phyloP scores from a whole-genome alignment of 2,888 invertebrate genomes.

The Heliconius cydno region DNA sequence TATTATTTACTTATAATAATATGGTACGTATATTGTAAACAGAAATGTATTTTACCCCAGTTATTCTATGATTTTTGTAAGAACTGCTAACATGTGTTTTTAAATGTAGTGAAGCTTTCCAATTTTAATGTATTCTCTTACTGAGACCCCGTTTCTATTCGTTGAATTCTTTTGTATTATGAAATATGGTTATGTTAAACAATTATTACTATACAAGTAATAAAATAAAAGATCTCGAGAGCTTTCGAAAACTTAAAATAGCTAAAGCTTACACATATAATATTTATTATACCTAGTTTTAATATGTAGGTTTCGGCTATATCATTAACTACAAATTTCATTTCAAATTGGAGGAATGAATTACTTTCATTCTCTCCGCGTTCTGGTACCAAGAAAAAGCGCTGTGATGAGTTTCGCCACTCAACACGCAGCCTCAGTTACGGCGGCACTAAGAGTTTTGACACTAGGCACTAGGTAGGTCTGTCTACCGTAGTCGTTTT shows the following conservation, averaged over 20 bases:
- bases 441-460: too few species aligned
- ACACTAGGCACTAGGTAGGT: too few species aligned
- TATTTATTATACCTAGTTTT: slow-evolving; percentile 47
- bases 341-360: too few species aligned
- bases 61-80: neutral
- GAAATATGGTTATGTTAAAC: slow-evolving; percentile 19
- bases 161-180: slow-evolving; percentile 14
- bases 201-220: slow-evolving; percentile 14
- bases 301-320: too few species aligned
- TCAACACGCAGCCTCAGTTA: too few species aligned
- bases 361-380: too few species aligned
- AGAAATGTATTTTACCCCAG: neutral
- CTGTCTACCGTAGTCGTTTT: too few species aligned
- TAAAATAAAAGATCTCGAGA: slow-evolving; percentile 27
- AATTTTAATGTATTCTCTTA: slow-evolving; percentile 22
- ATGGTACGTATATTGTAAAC: neutral
- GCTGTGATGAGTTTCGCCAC: too few species aligned
- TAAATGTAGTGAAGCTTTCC: slow-evolving; percentile 9
- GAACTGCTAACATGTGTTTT: neutral
- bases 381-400: too few species aligned
- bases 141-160: slow-evolving; percentile 22
- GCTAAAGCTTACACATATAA: slow-evolving; percentile 42
- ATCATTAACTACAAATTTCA: too few species aligned
- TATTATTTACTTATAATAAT: neutral
- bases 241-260: slow-evolving; percentile 39